Percentiles rank a stretch among this genome's conserved stretches.
phyloP scores from a whole-genome alignment of 2,113 vertebrate species.

The Solea solea region DNA sequence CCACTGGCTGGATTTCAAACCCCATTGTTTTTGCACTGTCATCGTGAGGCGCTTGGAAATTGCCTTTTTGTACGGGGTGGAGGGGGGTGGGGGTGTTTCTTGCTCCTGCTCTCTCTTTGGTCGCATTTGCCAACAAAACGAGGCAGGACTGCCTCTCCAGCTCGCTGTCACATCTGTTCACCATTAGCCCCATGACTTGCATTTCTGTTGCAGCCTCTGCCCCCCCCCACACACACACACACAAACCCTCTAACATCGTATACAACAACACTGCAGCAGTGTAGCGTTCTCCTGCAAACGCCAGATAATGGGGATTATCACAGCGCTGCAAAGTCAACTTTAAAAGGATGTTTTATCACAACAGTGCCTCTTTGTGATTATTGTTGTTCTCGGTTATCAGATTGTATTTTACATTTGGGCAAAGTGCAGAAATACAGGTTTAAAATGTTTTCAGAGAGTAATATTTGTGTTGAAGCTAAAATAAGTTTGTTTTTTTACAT shows the following conservation, averaged over 20 bases:
- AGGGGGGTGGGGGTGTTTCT: slow-evolving; percentile 25
- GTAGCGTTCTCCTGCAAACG: background rate
- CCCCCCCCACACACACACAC: background rate
- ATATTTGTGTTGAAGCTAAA: too few relatives aligned
- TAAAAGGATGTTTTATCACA: background rate
- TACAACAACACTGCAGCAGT: background rate
- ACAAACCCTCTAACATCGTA: background rate
- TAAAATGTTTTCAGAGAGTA: too few relatives aligned
- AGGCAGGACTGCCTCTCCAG: slow-evolving; percentile 27
- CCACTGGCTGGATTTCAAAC: slow-evolving; percentile 5
- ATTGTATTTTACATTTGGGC: background rate
- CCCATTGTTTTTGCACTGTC: slow-evolving; percentile 43
- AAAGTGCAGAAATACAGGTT: too few relatives aligned
- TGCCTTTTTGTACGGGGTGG: slow-evolving; percentile 21
- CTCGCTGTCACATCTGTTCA: slow-evolving; percentile 71
- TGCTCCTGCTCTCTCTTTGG: slow-evolving; percentile 32
- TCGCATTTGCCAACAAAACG: slow-evolving; percentile 17
- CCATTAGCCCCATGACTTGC: slow-evolving; percentile 71
- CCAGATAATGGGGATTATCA: background rate
- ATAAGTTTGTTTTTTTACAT: too few relatives aligned
- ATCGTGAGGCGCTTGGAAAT: slow-evolving; percentile 46
- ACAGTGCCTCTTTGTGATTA: too few relatives aligned
- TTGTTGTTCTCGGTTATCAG: too few relatives aligned
- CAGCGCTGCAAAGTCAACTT: too few relatives aligned
- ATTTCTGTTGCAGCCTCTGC: slow-evolving; percentile 39